These are phyloP conservation scores for Rhynchotus rufescens DNA, from an alignment of 2,797 vertebrate genomes.

Conservation along the genomic window DNA sequence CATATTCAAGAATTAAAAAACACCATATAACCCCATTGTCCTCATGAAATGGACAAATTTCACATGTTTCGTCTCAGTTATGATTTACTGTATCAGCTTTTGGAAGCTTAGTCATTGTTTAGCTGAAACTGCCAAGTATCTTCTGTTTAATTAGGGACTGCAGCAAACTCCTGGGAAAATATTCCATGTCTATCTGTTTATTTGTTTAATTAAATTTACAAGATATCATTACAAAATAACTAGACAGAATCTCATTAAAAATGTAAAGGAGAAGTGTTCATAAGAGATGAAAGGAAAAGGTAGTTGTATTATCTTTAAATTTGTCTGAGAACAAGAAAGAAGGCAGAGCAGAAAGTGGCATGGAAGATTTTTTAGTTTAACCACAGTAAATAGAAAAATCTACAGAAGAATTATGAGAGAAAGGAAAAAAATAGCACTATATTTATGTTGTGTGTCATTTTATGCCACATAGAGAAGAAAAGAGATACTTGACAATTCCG, in stretches of 20 bases:
- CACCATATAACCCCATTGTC: constrained; percentile 3
- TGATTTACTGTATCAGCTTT: constrained; percentile 50
- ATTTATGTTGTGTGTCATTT: not conserved
- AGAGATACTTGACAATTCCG: not conserved
- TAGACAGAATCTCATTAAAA: not conserved
- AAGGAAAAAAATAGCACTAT: not conserved
- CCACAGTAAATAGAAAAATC: not conserved
- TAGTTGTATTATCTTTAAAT: not conserved
- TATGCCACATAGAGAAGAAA: not conserved
- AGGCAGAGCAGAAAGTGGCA: not conserved
- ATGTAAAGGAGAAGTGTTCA: not conserved
- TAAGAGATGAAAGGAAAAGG: not conserved
- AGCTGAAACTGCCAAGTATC: constrained; percentile 46
- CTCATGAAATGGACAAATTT: not conserved
- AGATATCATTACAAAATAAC: not conserved
- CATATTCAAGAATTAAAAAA: constrained; percentile 44
- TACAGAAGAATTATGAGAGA: not conserved
- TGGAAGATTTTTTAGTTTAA: not conserved
- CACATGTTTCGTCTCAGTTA: constrained; percentile 9
- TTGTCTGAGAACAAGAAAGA: not conserved
- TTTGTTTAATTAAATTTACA: constrained; percentile 15
- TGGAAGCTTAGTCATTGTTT: constrained; percentile 50
- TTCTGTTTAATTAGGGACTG: constrained; percentile 51
- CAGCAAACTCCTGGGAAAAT: constrained; percentile 7
- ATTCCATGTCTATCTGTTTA: constrained; percentile 12